These are phyloP conservation scores for Nothoprocta pentlandii DNA, from an alignment of 2,113 vertebrate species.

Conservation along the genomic window DNA sequence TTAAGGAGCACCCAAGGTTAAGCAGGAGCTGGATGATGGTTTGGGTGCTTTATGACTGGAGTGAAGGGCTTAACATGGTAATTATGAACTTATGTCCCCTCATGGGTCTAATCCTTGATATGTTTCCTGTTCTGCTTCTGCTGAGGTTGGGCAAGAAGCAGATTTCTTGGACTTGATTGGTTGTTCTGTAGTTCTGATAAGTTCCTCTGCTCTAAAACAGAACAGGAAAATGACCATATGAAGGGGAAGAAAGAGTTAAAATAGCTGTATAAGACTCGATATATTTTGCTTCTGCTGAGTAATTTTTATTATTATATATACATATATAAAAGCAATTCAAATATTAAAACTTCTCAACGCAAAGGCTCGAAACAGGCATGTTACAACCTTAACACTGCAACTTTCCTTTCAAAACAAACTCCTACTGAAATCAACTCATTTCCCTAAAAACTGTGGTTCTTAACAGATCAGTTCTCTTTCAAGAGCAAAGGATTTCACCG, in stretches of 20 bases:
- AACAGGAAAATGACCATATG: not conserved
- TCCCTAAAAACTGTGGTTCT: not conserved
- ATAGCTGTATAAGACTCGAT: not conserved
- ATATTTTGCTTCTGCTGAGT: not conserved
- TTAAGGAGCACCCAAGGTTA: constrained; percentile 42
- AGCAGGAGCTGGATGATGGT: constrained; percentile 1
- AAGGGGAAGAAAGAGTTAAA: not conserved
- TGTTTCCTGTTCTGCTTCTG: constrained; percentile 42
- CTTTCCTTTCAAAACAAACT: not conserved
- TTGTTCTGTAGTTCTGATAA: constrained; percentile 16
- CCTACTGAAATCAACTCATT: not conserved
- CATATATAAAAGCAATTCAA: not conserved
- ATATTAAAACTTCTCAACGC: not conserved
- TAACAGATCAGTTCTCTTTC: not conserved
- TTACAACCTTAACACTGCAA: not conserved
- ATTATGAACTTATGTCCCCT: constrained; percentile 40
- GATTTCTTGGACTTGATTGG: constrained; percentile 41
- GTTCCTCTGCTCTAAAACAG: not conserved
- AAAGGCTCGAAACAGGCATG: not conserved
- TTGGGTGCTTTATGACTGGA: constrained; percentile 28
- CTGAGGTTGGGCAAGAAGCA: constrained; percentile 34
- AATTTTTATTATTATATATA: not conserved
- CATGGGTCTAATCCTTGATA: not conserved
- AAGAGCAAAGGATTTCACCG: not conserved
- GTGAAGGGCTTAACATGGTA: constrained; percentile 55